Conservation (phyloP, 2,888 invertebrate species). For the Thymelicus lineola region DNA sequence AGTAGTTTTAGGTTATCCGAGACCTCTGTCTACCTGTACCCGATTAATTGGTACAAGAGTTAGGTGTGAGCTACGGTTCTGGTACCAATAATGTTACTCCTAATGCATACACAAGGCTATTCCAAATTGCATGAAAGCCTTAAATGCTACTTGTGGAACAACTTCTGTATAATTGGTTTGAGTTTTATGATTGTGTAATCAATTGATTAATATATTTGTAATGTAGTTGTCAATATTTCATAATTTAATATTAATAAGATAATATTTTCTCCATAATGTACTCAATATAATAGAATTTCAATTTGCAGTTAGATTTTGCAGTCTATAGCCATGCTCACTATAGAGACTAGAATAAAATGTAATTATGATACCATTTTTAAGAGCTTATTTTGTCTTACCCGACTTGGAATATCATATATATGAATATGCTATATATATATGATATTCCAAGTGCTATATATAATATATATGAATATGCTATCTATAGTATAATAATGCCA, state of each 20-base stretch:
- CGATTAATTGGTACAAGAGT: conserved; percentile 64
- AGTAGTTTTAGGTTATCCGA: conserved; percentile 42
- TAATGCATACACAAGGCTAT: conserved; percentile 21
- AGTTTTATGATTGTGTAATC: background rate
- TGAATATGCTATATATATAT: too few relatives aligned
- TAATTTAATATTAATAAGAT: background rate
- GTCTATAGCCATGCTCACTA: too few relatives aligned
- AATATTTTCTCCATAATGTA: background rate
- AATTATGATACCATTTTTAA: too few relatives aligned
- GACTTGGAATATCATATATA: too few relatives aligned
- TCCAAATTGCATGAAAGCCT: conserved; percentile 15
- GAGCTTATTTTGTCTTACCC: too few relatives aligned
- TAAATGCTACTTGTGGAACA: conserved; percentile 15
- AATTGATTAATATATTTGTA: background rate
- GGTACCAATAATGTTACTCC: conserved; percentile 14
- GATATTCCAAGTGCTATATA: too few relatives aligned
- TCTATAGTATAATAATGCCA: too few relatives aligned
- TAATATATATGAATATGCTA: too few relatives aligned
- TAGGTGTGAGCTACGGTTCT: conserved; percentile 55
- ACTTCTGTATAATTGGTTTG: conserved; percentile 2
- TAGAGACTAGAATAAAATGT: too few relatives aligned
- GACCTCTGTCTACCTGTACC: conserved; percentile 43
- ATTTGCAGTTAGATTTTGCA: too few relatives aligned
- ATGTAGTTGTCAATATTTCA: background rate
- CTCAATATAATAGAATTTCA: too few relatives aligned